These are phyloP conservation scores for Acinonyx jubatus DNA, from an alignment of 2,113 vertebrate genomes.

Conservation along the genomic window DNA sequence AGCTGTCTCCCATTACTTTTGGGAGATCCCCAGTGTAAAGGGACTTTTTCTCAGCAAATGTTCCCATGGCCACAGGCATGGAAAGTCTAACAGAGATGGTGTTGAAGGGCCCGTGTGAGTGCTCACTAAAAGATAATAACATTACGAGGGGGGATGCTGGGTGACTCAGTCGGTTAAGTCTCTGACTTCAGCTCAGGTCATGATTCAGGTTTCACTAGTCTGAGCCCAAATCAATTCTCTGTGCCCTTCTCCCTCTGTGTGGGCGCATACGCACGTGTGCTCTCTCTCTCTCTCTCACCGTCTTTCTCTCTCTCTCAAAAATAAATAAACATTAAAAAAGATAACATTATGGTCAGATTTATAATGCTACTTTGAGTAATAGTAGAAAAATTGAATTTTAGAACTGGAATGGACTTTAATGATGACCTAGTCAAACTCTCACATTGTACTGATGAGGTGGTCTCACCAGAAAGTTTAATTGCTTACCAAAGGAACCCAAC, in stretches of 20 bases:
- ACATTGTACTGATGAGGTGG: neutral
- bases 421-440: neutral
- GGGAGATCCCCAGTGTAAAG: neutral
- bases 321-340: neutral
- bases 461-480: neutral
- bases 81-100: neutral
- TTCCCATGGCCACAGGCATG: neutral
- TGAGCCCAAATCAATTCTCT: too few species aligned
- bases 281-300: too few species aligned
- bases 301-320: too few species aligned
- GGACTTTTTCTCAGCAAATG: neutral
- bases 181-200: too few species aligned
- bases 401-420: neutral
- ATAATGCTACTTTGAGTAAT: neutral
- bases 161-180: too few species aligned
- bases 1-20: neutral
- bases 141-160: neutral
- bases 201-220: too few species aligned
- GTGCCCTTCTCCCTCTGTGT: too few species aligned
- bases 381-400: constrained; percentile 24
- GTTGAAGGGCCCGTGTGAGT: neutral
- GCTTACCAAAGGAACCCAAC: neutral
- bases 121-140: neutral
- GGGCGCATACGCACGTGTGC: too few species aligned
- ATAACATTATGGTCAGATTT: neutral